Conservation (phyloP, 2,888 invertebrate genomes). For the Chromoteleia sp. region DNA sequence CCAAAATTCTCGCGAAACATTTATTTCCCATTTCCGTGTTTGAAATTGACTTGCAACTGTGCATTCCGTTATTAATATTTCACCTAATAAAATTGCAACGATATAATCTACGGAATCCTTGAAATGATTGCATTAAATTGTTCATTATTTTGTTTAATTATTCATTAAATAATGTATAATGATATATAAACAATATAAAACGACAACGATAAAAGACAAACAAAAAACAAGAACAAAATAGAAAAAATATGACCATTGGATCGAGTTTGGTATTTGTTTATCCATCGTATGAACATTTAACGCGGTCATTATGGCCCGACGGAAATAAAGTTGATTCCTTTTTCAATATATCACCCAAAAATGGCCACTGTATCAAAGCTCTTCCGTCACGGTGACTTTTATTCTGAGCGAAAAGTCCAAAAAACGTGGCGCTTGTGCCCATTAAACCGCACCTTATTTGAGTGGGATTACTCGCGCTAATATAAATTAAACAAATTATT, state of each 20-base stretch:
- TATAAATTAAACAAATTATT: conserved; percentile 56
- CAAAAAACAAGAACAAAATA: conserved; percentile 1
- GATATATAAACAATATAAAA: too few relatives aligned
- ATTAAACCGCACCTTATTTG: conserved; percentile 47
- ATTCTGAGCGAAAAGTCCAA: conserved; percentile 30
- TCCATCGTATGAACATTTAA: conserved; percentile 12
- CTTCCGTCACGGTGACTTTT: conserved; percentile 36
- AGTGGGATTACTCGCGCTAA: conserved; percentile 36
- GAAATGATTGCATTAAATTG: neutral
- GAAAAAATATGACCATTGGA: neutral
- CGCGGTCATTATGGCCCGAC: conserved; percentile 29
- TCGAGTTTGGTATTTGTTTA: conserved; percentile 12
- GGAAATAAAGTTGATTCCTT: conserved; percentile 59
- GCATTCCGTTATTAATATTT: conserved; percentile 10
- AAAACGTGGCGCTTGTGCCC: neutral
- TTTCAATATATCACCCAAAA: conserved; percentile 45
- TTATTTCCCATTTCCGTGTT: conserved; percentile 20
- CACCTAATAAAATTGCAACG: conserved; percentile 18
- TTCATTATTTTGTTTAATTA: too few relatives aligned
- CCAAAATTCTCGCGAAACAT: conserved; percentile 27
- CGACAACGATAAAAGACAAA: neutral
- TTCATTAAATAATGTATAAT: too few relatives aligned
- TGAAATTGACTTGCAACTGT: conserved; percentile 24
- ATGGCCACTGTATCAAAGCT: conserved; percentile 27
- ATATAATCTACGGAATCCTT: conserved; percentile 4